Evolutionary conservation across 2,797 vertebrate species (phyloP).

Genomic region (Notolepis coatsorum): DNA sequence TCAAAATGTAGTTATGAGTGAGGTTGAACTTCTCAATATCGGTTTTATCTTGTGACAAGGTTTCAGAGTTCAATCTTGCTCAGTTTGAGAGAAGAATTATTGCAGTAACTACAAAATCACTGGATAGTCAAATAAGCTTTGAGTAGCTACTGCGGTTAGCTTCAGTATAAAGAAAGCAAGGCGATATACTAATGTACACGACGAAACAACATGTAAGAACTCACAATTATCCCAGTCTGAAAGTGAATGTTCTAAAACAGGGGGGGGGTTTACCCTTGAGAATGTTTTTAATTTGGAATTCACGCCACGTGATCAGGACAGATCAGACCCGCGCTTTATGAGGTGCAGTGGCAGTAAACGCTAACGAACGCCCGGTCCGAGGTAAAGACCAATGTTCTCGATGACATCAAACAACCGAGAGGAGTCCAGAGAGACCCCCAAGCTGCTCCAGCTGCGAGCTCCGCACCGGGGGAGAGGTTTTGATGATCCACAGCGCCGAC

Average conservation of each 20-base stretch:
- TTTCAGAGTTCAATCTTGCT: too few species aligned
- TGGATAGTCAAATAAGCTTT: too few species aligned
- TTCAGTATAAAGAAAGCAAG: too few species aligned
- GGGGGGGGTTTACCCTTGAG: background rate
- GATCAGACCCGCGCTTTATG: conserved; percentile 56
- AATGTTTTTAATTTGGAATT: conserved; percentile 28
- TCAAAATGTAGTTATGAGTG: too few species aligned
- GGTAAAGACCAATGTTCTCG: conserved; percentile 27
- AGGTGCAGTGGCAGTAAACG: conserved; percentile 54
- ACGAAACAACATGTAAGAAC: background rate
- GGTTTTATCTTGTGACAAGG: too few species aligned
- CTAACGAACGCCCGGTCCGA: conserved; percentile 44
- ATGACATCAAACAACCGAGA: conserved; percentile 29
- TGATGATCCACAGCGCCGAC: conserved; percentile 45
- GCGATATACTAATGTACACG: too few species aligned
- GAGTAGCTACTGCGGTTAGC: too few species aligned
- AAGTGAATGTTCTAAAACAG: conserved; percentile 1
- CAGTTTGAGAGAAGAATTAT: too few species aligned
- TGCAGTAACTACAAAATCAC: too few species aligned
- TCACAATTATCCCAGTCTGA: background rate
- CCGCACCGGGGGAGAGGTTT: conserved; percentile 3
- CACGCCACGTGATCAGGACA: conserved; percentile 38
- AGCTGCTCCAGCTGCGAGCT: conserved; percentile 5
- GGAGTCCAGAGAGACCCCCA: conserved; percentile 14
- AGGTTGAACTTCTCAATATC: too few species aligned